Evolutionary conservation across 2,888 invertebrate species (phyloP).

Genomic region (Augiades crinisus): DNA sequence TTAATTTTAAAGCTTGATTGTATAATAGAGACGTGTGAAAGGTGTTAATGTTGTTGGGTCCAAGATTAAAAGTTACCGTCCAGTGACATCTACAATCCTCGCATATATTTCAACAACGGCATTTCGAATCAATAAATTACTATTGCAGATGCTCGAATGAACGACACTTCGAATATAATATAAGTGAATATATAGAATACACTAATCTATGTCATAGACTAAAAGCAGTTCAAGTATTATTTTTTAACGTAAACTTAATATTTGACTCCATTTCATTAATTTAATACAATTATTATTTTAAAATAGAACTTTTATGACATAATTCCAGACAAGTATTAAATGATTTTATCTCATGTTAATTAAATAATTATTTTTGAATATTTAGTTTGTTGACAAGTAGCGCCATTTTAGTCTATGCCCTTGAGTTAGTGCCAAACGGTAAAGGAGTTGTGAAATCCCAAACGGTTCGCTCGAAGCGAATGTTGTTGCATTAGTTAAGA

Average conservation of each 20-base stretch:
- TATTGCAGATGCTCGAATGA: conserved; percentile 35
- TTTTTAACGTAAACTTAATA: conserved; percentile 4
- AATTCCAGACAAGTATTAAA: neutral
- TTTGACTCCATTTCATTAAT: conserved; percentile 4
- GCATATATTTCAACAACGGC: conserved; percentile 11
- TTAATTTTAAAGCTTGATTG: conserved; percentile 54
- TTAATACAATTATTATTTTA: too few species aligned
- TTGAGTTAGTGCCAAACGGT: conserved; percentile 57
- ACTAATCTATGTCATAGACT: conserved; percentile 21
- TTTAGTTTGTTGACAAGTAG: conserved; percentile 1
- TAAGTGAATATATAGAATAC: too few species aligned
- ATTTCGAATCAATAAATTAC: conserved; percentile 1
- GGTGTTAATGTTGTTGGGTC: conserved; percentile 44
- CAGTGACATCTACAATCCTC: conserved; percentile 50
- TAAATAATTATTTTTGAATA: neutral
- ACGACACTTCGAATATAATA: conserved; percentile 19
- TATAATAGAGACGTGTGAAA: conserved; percentile 55
- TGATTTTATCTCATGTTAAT: neutral
- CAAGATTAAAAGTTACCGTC: conserved; percentile 61
- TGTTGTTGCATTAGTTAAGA: conserved; percentile 54
- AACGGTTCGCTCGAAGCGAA: conserved; percentile 60
- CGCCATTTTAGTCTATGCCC: conserved; percentile 43
- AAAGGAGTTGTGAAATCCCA: conserved; percentile 54
- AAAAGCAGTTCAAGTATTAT: conserved; percentile 9
- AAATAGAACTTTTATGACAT: neutral